These are phyloP conservation scores for Clarias fuscus DNA, from an alignment of 2,797 vertebrate species.

Conservation along the genomic window DNA sequence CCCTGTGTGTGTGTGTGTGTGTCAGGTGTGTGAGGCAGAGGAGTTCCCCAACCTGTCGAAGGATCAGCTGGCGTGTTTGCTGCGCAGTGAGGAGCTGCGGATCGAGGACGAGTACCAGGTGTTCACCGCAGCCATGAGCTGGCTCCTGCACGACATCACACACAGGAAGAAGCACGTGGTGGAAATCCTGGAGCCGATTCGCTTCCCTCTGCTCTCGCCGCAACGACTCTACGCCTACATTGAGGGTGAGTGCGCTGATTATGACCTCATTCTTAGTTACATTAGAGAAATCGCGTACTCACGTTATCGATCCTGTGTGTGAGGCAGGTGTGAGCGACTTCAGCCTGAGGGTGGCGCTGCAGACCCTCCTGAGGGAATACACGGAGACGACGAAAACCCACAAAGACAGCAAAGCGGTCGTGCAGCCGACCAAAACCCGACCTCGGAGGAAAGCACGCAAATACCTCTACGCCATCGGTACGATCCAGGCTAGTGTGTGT, in stretches of 20 bases:
- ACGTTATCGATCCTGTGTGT: background rate
- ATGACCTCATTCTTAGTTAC: background rate
- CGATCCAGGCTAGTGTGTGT: slow-evolving; percentile 8
- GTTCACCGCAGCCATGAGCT: slow-evolving; percentile 91
- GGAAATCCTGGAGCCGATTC: slow-evolving; percentile 90
- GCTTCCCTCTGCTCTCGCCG: slow-evolving; percentile 91
- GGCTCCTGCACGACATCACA: slow-evolving; percentile 88
- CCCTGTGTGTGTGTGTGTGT: background rate
- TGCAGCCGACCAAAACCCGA: slow-evolving; percentile 87
- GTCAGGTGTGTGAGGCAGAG: slow-evolving; percentile 78
- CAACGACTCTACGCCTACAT: slow-evolving; percentile 94
- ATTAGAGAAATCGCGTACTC: background rate
- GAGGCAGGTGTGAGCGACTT: slow-evolving; percentile 89
- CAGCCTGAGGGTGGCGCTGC: slow-evolving; percentile 94
- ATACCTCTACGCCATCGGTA: slow-evolving; percentile 96
- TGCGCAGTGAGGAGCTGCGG: slow-evolving; percentile 92
- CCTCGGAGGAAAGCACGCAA: slow-evolving; percentile 96
- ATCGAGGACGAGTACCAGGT: slow-evolving; percentile 98
- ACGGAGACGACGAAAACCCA: slow-evolving; percentile 89
- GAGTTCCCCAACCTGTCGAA: slow-evolving; percentile 89
- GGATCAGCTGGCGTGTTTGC: slow-evolving; percentile 87
- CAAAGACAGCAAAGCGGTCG: slow-evolving; percentile 89
- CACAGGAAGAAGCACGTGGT: slow-evolving; percentile 89
- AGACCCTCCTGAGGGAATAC: slow-evolving; percentile 96
- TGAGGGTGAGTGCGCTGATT: slow-evolving; percentile 78